These are phyloP conservation scores for Aspidapion aeneum DNA, from an alignment of 2,888 invertebrate species.

Conservation along the genomic window DNA sequence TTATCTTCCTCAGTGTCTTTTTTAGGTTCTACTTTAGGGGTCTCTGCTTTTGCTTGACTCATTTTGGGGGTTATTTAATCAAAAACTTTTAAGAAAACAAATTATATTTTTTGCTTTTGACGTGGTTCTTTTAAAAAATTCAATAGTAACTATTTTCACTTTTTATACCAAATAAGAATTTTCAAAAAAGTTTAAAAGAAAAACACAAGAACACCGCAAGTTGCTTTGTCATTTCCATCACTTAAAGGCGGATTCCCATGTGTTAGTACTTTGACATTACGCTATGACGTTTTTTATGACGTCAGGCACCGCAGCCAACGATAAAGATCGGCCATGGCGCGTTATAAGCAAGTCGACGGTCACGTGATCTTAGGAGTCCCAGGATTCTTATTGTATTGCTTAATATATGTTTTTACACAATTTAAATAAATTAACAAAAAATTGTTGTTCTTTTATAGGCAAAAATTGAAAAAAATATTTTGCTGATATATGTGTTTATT, in stretches of 20 bases:
- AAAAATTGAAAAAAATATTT: no score
- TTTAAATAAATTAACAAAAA: no score
- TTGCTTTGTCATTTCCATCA: neutral
- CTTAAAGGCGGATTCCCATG: neutral
- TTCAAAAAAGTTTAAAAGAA: neutral
- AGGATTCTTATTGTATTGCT: no score
- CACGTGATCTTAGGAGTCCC: no score
- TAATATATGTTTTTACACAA: no score
- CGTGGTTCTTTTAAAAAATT: neutral
- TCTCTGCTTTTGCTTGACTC: constrained; percentile 36
- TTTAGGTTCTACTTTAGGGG: constrained; percentile 38
- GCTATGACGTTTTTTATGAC: neutral
- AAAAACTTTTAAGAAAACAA: neutral
- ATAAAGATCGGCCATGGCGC: no score
- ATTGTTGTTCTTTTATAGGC: no score
- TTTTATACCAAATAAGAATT: neutral
- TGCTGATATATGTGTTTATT: no score
- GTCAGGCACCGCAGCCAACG: no score
- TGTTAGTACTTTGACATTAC: neutral
- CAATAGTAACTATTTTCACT: neutral
- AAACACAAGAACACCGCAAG: neutral
- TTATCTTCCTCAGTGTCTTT: constrained; percentile 44
- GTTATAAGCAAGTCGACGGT: no score
- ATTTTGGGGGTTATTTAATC: constrained; percentile 16
- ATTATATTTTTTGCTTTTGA: neutral